Percentiles rank a stretch among this genome's conserved stretches.
Conservation (phyloP, 2,888 invertebrate species). For the Drosophila colorata region DNA sequence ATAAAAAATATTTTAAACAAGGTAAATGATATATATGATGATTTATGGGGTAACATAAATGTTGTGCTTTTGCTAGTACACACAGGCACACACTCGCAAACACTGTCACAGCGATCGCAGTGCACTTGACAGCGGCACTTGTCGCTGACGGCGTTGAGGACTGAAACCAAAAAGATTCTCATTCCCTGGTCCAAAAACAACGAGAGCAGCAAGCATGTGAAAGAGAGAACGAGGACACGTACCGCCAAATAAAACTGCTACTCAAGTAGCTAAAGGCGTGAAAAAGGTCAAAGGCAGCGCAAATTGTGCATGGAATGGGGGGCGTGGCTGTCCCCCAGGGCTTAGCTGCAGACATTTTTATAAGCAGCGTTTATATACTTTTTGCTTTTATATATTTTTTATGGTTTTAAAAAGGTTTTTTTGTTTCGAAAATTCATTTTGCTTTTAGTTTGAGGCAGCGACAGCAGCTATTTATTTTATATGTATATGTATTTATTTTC, state of each 20-base stretch:
- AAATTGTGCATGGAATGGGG: conserved; percentile 27
- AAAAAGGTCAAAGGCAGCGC: conserved; percentile 76
- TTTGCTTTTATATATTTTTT: conserved; percentile 26
- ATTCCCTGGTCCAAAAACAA: conserved; percentile 22
- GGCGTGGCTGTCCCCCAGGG: conserved; percentile 21
- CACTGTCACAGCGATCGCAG: conserved; percentile 38
- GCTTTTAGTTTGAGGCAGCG: conserved; percentile 31
- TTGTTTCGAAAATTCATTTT: not conserved
- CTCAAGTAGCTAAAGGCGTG: conserved; percentile 76
- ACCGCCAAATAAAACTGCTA: conserved; percentile 61
- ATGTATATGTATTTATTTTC: conserved; percentile 27
- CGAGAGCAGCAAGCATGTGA: not conserved
- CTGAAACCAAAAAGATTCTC: conserved; percentile 8
- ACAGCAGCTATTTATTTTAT: conserved; percentile 29
- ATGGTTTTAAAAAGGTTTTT: conserved; percentile 11
- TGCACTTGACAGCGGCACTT: conserved; percentile 60
- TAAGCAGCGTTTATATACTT: conserved; percentile 30
- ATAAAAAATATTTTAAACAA: too few relatives aligned
- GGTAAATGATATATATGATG: not conserved
- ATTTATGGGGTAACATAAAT: conserved; percentile 4
- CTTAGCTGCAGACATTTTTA: conserved; percentile 50
- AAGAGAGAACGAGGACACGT: conserved; percentile 12
- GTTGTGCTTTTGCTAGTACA: conserved; percentile 3
- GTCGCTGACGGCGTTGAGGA: conserved; percentile 1
- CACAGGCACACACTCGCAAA: conserved; percentile 2